Percentiles rank a stretch among this genome's conserved stretches.
phyloP scores from a whole-genome alignment of 2,113 vertebrate genomes.

The Gopherus flavomarginatus region DNA sequence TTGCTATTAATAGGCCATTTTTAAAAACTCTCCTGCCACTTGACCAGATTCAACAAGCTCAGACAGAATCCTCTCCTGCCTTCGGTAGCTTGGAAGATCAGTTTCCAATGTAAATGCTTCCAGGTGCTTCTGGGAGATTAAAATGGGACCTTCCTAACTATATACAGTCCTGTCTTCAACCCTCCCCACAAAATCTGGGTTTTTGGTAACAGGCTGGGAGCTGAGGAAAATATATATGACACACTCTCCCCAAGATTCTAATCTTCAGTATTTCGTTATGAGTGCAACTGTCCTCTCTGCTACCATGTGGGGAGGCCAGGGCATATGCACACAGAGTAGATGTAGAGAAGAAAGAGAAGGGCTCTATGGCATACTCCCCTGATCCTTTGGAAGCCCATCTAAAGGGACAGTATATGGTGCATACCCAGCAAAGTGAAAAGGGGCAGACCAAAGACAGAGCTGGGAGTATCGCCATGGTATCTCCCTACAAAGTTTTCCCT shows the following conservation, averaged over 20 bases:
- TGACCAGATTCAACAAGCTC: neutral
- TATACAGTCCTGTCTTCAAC: neutral
- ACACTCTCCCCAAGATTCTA: neutral
- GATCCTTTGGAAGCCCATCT: neutral
- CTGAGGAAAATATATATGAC: neutral
- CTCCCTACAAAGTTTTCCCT: neutral
- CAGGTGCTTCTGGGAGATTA: neutral
- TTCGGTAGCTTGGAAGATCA: neutral
- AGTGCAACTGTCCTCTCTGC: neutral
- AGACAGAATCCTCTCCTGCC: neutral
- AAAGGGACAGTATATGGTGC: neutral
- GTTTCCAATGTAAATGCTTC: neutral
- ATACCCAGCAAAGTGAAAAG: neutral
- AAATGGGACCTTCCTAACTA: neutral
- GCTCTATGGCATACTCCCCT: neutral
- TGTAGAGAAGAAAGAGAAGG: neutral
- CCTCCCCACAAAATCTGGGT: neutral
- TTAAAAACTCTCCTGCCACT: neutral
- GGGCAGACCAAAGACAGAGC: neutral
- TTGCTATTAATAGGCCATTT: neutral
- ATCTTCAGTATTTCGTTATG: neutral
- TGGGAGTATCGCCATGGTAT: neutral
- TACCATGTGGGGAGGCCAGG: neutral
- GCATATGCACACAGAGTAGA: neutral
- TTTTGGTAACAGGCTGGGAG: neutral